phyloP scores from a whole-genome alignment of 1,140 invertebrate species.

The Zaprionus africanus region DNA sequence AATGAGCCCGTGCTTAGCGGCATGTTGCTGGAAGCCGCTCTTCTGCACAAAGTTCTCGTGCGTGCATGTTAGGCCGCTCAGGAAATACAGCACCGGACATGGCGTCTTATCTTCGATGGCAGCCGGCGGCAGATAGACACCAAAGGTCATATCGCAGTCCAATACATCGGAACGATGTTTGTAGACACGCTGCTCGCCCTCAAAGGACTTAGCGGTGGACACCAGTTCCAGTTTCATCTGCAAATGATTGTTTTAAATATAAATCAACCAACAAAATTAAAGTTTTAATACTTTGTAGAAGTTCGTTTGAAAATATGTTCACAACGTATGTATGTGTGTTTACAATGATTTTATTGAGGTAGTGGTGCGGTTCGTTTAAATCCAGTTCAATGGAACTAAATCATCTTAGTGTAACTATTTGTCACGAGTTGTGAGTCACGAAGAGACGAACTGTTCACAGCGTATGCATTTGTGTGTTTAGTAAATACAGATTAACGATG shows the following conservation, averaged over 20 bases:
- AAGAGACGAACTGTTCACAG: neutral
- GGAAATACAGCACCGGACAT: conserved; percentile 95
- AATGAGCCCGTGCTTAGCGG: conserved; percentile 89
- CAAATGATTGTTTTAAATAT: neutral
- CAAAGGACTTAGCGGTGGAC: conserved; percentile 66
- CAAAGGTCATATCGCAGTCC: conserved; percentile 97
- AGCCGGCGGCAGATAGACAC: conserved; percentile 93
- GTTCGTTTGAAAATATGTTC: neutral
- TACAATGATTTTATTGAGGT: neutral
- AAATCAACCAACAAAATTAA: neutral
- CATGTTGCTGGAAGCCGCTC: conserved; percentile 95
- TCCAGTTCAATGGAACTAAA: neutral
- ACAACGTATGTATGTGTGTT: neutral
- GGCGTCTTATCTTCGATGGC: conserved; percentile 87
- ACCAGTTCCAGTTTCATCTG: conserved; percentile 68
- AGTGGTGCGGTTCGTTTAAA: neutral
- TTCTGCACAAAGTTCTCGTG: conserved; percentile 99
- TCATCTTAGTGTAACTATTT: neutral
- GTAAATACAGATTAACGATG: neutral
- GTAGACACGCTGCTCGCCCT: conserved; percentile 87
- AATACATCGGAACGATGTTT: conserved; percentile 92
- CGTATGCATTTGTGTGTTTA: too few species aligned
- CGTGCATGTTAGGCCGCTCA: conserved; percentile 97
- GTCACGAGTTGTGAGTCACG: conserved; percentile 1
- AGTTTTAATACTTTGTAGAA: conserved; percentile 2